A percentile compares a stretch with the other conserved stretches of the same genome.
phyloP scores from a whole-genome alignment of 2,888 invertebrate genomes.

The Synergus itoensis region DNA sequence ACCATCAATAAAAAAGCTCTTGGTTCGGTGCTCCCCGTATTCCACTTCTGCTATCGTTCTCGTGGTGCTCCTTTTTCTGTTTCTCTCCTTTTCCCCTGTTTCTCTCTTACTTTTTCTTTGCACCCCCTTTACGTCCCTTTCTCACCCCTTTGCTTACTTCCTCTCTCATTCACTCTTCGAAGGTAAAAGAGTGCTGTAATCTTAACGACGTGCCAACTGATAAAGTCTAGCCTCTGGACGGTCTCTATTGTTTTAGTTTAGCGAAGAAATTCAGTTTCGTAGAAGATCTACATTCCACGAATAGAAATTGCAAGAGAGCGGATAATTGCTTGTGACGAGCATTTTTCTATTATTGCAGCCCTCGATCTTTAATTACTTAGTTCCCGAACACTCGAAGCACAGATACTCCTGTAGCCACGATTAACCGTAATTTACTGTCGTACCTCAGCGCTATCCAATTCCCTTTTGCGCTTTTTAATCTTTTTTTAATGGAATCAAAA shows the following conservation, averaged over 20 bases:
- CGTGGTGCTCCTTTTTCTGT: constrained; percentile 49
- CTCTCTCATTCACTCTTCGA: constrained; percentile 26
- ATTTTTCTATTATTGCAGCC: constrained; percentile 33
- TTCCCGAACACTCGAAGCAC: neutral
- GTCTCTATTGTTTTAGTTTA: constrained; percentile 65
- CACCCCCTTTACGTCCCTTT: constrained; percentile 9
- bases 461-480: neutral
- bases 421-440: constrained; percentile 29
- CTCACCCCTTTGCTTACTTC: neutral
- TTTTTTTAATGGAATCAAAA: neutral
- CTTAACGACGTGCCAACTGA: constrained; percentile 70
- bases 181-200: constrained; percentile 65
- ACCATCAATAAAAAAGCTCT: constrained; percentile 73
- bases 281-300: neutral
- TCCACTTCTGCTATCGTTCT: constrained; percentile 54
- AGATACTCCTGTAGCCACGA: neutral
- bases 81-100: constrained; percentile 46
- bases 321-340: constrained; percentile 27
- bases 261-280: constrained; percentile 52
- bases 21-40: constrained; percentile 52
- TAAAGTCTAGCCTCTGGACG: constrained; percentile 63
- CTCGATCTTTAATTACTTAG: constrained; percentile 36
- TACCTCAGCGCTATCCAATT: neutral
- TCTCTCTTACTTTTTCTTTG: constrained; percentile 45
- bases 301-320: constrained; percentile 24